Conservation (phyloP, 2,797 vertebrate genomes). For the Salarias fasciatus region DNA sequence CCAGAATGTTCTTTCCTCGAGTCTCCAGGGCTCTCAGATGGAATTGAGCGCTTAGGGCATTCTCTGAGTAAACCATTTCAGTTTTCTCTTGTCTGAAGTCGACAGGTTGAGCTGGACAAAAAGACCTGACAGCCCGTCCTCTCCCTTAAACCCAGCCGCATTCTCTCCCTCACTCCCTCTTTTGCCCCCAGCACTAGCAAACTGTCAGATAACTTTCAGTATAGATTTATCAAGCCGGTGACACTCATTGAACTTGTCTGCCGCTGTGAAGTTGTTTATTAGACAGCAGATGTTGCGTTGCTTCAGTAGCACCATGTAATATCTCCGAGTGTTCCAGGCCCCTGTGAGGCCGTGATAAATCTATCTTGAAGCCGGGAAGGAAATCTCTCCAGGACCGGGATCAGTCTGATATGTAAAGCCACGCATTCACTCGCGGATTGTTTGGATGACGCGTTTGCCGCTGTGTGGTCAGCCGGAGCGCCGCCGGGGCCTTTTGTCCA, state of each 20-base stretch:
- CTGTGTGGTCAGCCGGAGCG: not conserved
- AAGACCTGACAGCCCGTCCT: conserved; percentile 68
- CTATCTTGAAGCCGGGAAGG: conserved; percentile 11
- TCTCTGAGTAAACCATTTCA: conserved; percentile 71
- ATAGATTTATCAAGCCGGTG: conserved; percentile 57
- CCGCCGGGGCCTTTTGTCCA: conserved; percentile 33
- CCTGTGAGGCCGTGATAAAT: conserved; percentile 31
- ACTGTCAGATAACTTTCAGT: conserved; percentile 67
- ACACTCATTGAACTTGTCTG: conserved; percentile 45
- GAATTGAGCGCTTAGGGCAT: conserved; percentile 66
- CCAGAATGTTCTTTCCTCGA: conserved; percentile 22
- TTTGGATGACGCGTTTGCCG: conserved; percentile 25
- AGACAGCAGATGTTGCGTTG: conserved; percentile 34
- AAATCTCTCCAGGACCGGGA: conserved; percentile 1
- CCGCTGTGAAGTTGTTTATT: conserved; percentile 44
- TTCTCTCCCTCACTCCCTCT: conserved; percentile 60
- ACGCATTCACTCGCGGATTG: conserved; percentile 27
- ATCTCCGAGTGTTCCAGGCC: conserved; percentile 31
- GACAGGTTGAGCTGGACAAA: conserved; percentile 72
- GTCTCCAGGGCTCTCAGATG: conserved; percentile 48
- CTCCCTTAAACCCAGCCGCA: conserved; percentile 43
- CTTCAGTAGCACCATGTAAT: conserved; percentile 22
- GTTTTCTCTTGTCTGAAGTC: conserved; percentile 71
- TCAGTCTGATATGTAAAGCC: conserved; percentile 44
- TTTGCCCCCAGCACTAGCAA: conserved; percentile 50